phyloP scores from a whole-genome alignment of 2,797 vertebrate species.

The Silurus aristotelis region DNA sequence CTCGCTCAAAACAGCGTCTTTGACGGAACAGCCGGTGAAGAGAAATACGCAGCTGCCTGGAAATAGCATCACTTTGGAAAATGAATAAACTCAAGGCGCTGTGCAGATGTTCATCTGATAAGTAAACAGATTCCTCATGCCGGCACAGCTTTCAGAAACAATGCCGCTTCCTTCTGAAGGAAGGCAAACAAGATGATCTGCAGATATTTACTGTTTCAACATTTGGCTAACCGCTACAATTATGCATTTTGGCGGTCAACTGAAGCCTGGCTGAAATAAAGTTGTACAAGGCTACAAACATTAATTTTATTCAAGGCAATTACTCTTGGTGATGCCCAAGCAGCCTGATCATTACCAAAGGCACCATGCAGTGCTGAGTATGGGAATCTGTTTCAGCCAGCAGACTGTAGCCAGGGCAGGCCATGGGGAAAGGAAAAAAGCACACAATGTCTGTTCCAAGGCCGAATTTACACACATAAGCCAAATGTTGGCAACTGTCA shows the following conservation, averaged over 20 bases:
- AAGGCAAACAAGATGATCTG: constrained; percentile 57
- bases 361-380: neutral
- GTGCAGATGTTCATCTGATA: constrained; percentile 66
- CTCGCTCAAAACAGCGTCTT: constrained; percentile 51
- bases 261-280: neutral
- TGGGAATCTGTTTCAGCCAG: neutral
- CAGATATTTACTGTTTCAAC: constrained; percentile 57
- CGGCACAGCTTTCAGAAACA: constrained; percentile 49
- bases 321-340: neutral
- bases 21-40: constrained; percentile 44
- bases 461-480: neutral
- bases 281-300: neutral
- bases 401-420: neutral
- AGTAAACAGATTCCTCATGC: constrained; percentile 53
- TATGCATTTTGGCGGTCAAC: constrained; percentile 8
- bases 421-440: neutral
- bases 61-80: constrained; percentile 45
- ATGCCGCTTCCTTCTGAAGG: constrained; percentile 52
- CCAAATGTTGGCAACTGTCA: neutral
- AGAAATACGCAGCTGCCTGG: constrained; percentile 61
- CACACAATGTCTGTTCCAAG: too few relatives aligned
- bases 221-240: constrained; percentile 34
- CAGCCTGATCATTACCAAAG: too few relatives aligned
- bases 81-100: constrained; percentile 54
- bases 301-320: neutral